These are phyloP conservation scores for Neoscelio sp. DNA, from an alignment of 2,888 invertebrate genomes.

Conservation along the genomic window DNA sequence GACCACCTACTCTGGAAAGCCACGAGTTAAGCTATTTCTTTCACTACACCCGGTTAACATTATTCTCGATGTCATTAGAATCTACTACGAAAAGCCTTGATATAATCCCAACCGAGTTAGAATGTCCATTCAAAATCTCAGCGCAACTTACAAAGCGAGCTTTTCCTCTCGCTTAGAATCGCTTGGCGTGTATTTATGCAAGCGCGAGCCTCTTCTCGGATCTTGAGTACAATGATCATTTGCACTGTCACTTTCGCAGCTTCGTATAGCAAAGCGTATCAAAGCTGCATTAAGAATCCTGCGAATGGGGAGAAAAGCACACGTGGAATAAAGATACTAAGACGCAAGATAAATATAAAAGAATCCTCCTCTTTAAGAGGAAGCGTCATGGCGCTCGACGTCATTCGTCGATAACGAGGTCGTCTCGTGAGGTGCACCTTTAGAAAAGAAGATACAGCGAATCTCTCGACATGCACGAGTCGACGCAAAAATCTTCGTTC, in stretches of 20 bases:
- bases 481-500: conserved; percentile 51
- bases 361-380: conserved; percentile 10
- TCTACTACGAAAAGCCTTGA: conserved; percentile 15
- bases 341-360: conserved; percentile 34
- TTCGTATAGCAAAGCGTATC: conserved; percentile 6
- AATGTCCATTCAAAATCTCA: conserved; percentile 8
- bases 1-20: background rate
- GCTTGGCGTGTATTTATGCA: conserved; percentile 12
- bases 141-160: background rate
- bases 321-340: conserved; percentile 12
- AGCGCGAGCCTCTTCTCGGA: too few relatives aligned
- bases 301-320: background rate
- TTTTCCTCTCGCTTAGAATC: conserved; percentile 24
- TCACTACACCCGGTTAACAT: conserved; percentile 2
- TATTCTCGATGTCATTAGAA: conserved; percentile 31
- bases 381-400: conserved; percentile 46
- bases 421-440: conserved; percentile 38
- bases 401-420: conserved; percentile 64
- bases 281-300: conserved; percentile 19
- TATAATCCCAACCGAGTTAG: conserved; percentile 30
- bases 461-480: background rate
- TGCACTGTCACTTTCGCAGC: conserved; percentile 22
- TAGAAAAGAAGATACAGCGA: conserved; percentile 21
- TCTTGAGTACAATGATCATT: conserved; percentile 61
- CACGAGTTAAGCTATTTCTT: background rate